A percentile compares a stretch with the other conserved stretches of the same genome.
These are phyloP conservation scores for Cosmopolites sordidus DNA, from an alignment of 2,888 invertebrate genomes.

Conservation along the genomic window DNA sequence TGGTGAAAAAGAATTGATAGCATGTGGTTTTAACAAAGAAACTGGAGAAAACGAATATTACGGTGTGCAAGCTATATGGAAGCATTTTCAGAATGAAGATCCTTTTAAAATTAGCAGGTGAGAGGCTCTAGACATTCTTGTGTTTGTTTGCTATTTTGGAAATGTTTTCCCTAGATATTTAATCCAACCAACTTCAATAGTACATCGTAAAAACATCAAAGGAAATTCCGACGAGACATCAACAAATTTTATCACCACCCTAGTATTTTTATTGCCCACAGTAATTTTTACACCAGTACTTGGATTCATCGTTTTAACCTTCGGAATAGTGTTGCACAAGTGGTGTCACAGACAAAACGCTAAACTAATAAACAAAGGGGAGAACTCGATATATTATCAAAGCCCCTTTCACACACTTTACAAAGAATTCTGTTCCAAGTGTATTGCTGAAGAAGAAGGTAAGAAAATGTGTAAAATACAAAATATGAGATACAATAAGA, in stretches of 20 bases:
- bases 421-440: conserved; percentile 24
- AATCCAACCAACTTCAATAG: conserved; percentile 10
- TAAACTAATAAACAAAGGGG: conserved; percentile 3
- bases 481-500: conserved; percentile 53
- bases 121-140: too few relatives aligned
- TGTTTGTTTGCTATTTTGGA: too few relatives aligned
- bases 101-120: conserved; percentile 22
- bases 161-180: conserved; percentile 15
- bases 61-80: conserved; percentile 10
- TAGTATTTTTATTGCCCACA: conserved; percentile 22
- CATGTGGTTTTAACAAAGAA: conserved; percentile 17
- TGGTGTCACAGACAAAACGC: conserved; percentile 25
- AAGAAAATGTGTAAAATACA: conserved; percentile 60
- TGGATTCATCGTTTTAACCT: conserved; percentile 12
- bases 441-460: conserved; percentile 17
- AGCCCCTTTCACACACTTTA: conserved; percentile 23
- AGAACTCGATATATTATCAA: conserved; percentile 19
- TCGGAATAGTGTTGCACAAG: conserved; percentile 18
- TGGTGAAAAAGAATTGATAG: conserved; percentile 17
- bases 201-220: conserved; percentile 9
- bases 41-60: conserved; percentile 24
- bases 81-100: conserved; percentile 15
- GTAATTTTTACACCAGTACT: conserved; percentile 21
- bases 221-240: conserved; percentile 10
- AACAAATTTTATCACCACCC: conserved; percentile 21